A percentile compares a stretch with the other conserved stretches of the same genome.
Evolutionary conservation across 2,113 vertebrate species (phyloP).

Genomic region (Crocuta crocuta): DNA sequence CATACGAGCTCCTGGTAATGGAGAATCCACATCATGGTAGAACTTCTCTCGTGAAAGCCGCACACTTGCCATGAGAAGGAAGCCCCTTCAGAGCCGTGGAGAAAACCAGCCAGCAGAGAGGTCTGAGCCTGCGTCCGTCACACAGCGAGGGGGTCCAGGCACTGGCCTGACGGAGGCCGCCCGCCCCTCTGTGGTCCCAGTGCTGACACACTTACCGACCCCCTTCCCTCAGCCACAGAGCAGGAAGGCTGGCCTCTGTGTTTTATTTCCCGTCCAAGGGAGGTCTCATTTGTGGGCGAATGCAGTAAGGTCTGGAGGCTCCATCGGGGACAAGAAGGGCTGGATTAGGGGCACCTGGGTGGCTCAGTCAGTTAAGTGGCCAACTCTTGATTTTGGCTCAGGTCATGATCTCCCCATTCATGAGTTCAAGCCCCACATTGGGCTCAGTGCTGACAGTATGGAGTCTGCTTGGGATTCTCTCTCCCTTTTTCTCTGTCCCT

Average conservation of each 20-base stretch:
- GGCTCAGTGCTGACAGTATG: no score
- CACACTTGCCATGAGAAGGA: background rate
- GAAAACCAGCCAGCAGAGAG: background rate
- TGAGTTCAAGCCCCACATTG: no score
- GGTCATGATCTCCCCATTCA: no score
- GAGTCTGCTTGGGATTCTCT: no score
- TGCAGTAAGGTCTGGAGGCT: background rate
- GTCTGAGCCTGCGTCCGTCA: background rate
- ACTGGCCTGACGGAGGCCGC: background rate
- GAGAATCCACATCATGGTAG: rapidly evolving
- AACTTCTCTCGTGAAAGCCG: no score
- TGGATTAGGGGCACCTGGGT: background rate
- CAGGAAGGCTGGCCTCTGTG: background rate
- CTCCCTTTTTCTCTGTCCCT: no score
- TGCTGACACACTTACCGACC: rapidly evolving
- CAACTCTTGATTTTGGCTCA: no score
- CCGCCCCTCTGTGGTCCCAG: background rate
- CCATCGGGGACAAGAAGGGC: background rate
- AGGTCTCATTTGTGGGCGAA: rapidly evolving
- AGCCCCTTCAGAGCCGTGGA: no score
- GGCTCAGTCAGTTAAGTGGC: no score
- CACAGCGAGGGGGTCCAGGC: background rate
- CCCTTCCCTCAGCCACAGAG: rapidly evolving
- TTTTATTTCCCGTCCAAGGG: background rate
- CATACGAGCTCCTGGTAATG: rapidly evolving